Evolutionary conservation across 2,113 vertebrate species (phyloP).

Genomic region (Apodemus sylvaticus): DNA sequence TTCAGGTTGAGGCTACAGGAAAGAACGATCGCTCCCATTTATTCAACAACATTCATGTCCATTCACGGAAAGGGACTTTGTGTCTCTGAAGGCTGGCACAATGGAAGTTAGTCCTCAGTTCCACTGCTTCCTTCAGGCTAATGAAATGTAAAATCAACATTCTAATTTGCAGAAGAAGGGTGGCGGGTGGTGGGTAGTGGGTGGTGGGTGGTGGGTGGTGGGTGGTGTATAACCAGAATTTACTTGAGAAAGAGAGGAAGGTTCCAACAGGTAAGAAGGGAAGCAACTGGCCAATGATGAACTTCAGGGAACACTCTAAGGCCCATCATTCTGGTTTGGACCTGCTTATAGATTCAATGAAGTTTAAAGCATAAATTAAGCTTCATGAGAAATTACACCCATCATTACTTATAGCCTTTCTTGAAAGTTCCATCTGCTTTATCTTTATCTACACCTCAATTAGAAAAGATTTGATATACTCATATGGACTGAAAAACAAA

Average conservation of each 20-base stretch:
- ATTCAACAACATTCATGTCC: background rate
- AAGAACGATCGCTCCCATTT: fast-evolving
- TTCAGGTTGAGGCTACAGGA: background rate
- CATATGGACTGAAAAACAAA: slow-evolving; percentile 16
- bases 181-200: background rate
- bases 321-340: background rate
- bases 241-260: background rate
- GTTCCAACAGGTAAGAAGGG: background rate
- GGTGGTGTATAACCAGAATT: background rate
- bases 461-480: background rate
- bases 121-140: background rate
- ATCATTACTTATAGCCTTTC: background rate
- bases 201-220: background rate
- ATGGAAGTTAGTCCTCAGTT: background rate
- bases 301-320: slow-evolving; percentile 6
- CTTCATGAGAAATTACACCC: background rate
- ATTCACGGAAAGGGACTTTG: background rate
- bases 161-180: background rate
- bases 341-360: slow-evolving; percentile 5
- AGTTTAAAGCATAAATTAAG: slow-evolving; percentile 27
- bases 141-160: background rate
- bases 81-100: background rate
- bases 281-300: background rate
- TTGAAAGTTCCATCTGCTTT: background rate
- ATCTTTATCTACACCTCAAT: background rate